Conservation (phyloP, 2,888 invertebrate genomes). For the Tupiocoris notatus region DNA sequence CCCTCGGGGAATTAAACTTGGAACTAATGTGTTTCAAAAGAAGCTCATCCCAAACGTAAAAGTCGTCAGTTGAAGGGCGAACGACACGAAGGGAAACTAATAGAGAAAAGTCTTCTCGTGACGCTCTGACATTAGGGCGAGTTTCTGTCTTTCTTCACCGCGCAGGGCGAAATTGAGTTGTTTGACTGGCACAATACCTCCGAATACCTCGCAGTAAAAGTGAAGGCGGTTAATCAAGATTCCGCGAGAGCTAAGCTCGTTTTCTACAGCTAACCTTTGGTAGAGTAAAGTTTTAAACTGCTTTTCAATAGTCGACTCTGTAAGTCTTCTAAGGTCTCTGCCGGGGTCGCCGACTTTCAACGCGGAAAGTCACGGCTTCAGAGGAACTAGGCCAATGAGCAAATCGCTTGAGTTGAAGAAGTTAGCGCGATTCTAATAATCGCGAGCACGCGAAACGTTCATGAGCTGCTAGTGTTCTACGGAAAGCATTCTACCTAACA, state of each 20-base stretch:
- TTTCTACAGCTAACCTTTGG: slow-evolving; percentile 3
- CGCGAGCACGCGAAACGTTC: neutral
- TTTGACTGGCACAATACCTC: slow-evolving; percentile 16
- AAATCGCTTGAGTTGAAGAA: neutral
- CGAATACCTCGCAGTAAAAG: slow-evolving; percentile 17
- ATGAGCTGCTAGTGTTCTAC: no score
- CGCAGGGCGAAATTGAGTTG: slow-evolving; percentile 23
- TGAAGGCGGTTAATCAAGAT: slow-evolving; percentile 38
- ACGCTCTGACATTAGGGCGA: neutral
- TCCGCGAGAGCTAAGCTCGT: slow-evolving; percentile 13
- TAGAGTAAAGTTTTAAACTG: neutral
- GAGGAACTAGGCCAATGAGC: neutral
- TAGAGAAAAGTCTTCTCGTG: neutral
- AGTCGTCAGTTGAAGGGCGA: neutral
- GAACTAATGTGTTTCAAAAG: neutral
- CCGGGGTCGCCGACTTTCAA: neutral
- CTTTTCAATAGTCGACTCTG: neutral
- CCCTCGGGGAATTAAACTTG: neutral
- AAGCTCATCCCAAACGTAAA: neutral
- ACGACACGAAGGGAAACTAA: neutral
- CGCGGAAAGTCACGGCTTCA: neutral
- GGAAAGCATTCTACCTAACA: no score
- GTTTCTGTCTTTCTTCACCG: neutral
- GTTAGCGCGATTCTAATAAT: neutral
- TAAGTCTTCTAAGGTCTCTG: neutral